phyloP scores from a whole-genome alignment of 2,113 vertebrate species.

The Camelus dromedarius region DNA sequence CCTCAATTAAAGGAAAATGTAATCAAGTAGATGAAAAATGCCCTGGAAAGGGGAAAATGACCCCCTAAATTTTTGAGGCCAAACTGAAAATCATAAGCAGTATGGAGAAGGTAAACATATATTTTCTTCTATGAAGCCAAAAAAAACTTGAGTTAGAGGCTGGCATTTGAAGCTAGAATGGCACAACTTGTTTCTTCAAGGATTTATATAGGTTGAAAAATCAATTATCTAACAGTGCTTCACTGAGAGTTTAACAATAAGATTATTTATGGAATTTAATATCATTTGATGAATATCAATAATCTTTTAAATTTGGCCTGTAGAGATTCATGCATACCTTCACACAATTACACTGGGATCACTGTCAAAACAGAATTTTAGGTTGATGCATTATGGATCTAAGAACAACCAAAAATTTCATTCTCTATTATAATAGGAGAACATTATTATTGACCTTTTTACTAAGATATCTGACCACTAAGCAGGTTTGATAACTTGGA shows the following conservation, averaged over 20 bases:
- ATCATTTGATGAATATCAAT: background rate
- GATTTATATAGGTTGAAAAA: background rate
- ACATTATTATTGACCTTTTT: background rate
- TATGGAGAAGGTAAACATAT: background rate
- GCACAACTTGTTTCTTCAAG: background rate
- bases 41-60: background rate
- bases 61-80: background rate
- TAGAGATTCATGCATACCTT: background rate
- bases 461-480: background rate
- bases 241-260: background rate
- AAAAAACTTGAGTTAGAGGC: background rate
- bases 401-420: background rate
- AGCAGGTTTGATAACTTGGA: background rate
- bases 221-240: background rate
- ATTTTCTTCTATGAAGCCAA: background rate
- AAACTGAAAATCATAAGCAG: background rate
- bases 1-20: background rate
- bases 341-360: background rate
- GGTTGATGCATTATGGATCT: background rate
- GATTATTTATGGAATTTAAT: background rate
- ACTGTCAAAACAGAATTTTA: background rate
- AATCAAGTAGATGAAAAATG: background rate
- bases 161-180: constrained; percentile 3
- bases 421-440: background rate
- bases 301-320: background rate